Evolutionary conservation across 2,797 vertebrate genomes (phyloP).

Genomic region (Neosilurus hyrtlii): DNA sequence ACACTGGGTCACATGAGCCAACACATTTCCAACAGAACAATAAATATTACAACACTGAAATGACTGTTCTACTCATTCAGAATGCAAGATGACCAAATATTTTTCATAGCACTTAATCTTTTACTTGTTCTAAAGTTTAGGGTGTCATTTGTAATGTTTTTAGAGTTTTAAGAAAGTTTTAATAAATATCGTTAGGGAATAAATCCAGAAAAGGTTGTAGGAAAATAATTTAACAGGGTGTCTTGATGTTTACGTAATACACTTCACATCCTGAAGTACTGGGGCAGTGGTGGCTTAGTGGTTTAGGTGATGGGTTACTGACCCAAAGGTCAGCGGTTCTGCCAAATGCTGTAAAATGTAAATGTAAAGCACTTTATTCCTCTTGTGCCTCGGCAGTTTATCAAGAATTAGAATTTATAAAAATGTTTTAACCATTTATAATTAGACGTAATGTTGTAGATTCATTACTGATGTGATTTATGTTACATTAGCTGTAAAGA

Average conservation of each 20-base stretch:
- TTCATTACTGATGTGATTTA: background rate
- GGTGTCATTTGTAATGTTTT: background rate
- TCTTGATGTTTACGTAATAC: no score
- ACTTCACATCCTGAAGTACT: background rate
- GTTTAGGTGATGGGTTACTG: no score
- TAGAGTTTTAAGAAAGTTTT: background rate
- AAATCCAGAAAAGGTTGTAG: background rate
- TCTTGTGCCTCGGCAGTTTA: background rate
- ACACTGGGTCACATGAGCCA: conserved; percentile 41
- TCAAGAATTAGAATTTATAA: background rate
- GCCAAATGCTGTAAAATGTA: no score
- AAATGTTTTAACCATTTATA: background rate
- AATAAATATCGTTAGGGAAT: background rate
- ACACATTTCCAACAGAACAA: conserved; percentile 46
- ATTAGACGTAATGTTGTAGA: background rate
- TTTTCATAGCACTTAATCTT: background rate
- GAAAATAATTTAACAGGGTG: background rate
- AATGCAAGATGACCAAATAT: background rate
- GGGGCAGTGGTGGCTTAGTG: no score
- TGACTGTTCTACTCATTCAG: background rate
- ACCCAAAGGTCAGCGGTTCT: no score
- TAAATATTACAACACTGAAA: conserved; percentile 43
- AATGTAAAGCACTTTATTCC: background rate
- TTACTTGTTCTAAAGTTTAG: background rate
- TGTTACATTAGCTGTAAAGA: background rate